Percentiles rank a stretch among this genome's conserved stretches.
Conservation (phyloP, 2,113 vertebrate species). For the Vanacampus margaritifer region DNA sequence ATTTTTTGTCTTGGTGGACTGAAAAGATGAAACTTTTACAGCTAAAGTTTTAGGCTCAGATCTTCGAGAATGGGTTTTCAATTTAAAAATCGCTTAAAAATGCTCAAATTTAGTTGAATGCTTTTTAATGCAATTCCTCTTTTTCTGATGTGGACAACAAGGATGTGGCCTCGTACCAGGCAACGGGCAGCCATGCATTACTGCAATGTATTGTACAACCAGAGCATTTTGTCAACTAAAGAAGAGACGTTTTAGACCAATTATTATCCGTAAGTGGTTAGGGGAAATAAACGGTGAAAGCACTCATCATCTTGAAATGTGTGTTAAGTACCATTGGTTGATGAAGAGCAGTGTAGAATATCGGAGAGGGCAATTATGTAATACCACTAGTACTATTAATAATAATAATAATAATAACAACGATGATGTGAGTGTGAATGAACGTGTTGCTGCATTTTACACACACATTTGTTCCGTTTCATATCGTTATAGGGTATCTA, state of each 20-base stretch:
- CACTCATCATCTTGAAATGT: not conserved
- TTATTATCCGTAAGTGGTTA: not conserved
- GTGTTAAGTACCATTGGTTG: not conserved
- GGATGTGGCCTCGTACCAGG: too few species aligned
- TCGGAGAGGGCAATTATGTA: not conserved
- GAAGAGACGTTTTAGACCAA: not conserved
- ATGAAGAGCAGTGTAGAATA: not conserved
- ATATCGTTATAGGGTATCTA: not conserved
- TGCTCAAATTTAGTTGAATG: too few species aligned
- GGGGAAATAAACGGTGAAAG: not conserved
- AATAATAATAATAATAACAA: not conserved
- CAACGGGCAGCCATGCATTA: too few species aligned
- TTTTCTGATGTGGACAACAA: too few species aligned
- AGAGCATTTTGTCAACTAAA: too few species aligned
- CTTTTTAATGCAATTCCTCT: too few species aligned
- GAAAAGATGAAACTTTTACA: too few species aligned
- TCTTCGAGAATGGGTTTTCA: too few species aligned
- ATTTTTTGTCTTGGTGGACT: too few species aligned
- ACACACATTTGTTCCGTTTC: not conserved
- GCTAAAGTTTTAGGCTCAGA: too few species aligned
- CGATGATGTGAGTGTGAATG: not conserved
- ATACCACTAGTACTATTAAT: not conserved
- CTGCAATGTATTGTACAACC: too few species aligned
- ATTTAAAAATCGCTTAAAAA: too few species aligned
- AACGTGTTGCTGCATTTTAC: not conserved